Evolutionary conservation across 1,140 invertebrate genomes (phyloP).

Genomic region (Protaetia brevitarsis): DNA sequence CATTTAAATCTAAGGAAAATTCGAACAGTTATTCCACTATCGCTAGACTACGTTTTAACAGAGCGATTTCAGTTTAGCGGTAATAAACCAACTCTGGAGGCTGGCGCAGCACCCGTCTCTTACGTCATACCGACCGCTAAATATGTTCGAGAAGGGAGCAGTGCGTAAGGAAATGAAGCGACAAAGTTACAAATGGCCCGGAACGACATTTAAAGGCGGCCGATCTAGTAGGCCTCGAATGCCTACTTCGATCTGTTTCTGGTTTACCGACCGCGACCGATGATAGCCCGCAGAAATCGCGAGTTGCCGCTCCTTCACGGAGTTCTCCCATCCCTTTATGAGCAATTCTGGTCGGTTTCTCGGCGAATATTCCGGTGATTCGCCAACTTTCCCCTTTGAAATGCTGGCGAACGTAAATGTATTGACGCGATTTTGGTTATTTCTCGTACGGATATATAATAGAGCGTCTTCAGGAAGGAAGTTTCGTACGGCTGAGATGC

Average conservation of each 20-base stretch:
- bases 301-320: not conserved
- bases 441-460: not conserved
- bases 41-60: too few relatives aligned
- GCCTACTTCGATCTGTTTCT: slow-evolving; percentile 41
- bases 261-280: slow-evolving; percentile 38
- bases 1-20: too few relatives aligned
- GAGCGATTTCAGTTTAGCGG: too few relatives aligned
- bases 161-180: slow-evolving; percentile 40
- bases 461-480: too few relatives aligned
- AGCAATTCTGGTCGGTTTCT: too few relatives aligned
- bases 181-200: slow-evolving; percentile 43
- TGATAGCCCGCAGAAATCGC: not conserved
- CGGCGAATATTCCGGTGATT: too few relatives aligned
- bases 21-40: too few relatives aligned
- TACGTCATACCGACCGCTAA: too few relatives aligned
- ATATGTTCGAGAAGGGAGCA: too few relatives aligned
- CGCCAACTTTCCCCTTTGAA: too few relatives aligned
- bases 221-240: slow-evolving; percentile 37
- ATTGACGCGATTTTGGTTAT: not conserved
- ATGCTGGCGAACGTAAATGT: not conserved
- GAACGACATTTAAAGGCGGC: slow-evolving; percentile 42
- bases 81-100: too few relatives aligned
- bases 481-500: not conserved
- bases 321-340: slow-evolving; percentile 13
- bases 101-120: too few relatives aligned